phyloP scores from a whole-genome alignment of 2,888 invertebrate genomes.

The Leptodirus hochenwartii region DNA sequence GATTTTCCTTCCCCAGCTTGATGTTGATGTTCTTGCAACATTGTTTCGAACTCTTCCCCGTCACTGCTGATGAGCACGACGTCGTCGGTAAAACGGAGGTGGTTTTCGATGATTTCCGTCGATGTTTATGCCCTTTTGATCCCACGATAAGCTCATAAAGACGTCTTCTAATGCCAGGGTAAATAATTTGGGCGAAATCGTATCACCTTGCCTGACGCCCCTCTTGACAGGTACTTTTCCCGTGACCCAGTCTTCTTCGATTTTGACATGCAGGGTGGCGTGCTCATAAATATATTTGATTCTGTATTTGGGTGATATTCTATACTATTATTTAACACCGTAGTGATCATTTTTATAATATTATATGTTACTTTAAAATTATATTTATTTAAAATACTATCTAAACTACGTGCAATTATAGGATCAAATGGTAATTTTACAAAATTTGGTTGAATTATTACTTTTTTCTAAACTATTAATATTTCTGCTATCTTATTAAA shows the following conservation, averaged over 20 bases:
- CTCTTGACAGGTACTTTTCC: constrained; percentile 8
- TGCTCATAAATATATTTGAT: constrained; percentile 8
- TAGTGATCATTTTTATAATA: too few relatives aligned
- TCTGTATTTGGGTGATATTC: too few relatives aligned
- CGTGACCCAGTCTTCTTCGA: constrained; percentile 6
- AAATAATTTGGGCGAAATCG: constrained; percentile 6
- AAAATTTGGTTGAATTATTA: too few relatives aligned
- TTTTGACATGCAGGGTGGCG: constrained; percentile 7
- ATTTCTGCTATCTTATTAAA: too few relatives aligned
- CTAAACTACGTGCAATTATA: too few relatives aligned
- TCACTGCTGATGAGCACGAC: constrained; percentile 6
- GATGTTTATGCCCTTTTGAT: constrained; percentile 8
- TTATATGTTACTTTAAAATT: too few relatives aligned
- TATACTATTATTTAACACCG: too few relatives aligned
- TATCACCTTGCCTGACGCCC: constrained; percentile 7
- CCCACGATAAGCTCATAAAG: constrained; percentile 18
- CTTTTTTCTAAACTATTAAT: too few relatives aligned
- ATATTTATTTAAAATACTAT: too few relatives aligned
- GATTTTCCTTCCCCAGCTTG: too few relatives aligned
- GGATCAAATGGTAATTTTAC: too few relatives aligned
- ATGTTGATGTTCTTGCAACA: constrained; percentile 2
- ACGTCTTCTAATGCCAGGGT: constrained; percentile 16
- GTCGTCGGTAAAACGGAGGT: constrained; percentile 8
- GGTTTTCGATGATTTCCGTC: constrained; percentile 7
- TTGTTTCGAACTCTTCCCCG: constrained; percentile 2